phyloP scores from a whole-genome alignment of 1,140 invertebrate species.

The Platyura marginata region DNA sequence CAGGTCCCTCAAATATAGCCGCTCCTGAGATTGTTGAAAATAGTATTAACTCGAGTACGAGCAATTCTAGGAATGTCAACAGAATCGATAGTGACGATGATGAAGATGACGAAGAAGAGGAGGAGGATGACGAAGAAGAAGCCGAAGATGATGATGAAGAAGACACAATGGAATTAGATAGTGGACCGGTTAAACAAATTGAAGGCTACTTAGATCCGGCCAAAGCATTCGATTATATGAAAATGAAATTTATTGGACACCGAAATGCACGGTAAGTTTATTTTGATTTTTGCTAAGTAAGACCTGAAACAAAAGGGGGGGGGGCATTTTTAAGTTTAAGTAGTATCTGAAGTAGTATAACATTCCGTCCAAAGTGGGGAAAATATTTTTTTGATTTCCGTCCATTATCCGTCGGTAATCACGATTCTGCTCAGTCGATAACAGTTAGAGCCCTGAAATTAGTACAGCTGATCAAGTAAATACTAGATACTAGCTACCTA shows the following conservation, averaged over 20 bases:
- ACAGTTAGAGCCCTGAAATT: no score
- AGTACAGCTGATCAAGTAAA: no score
- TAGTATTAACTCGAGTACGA: no score
- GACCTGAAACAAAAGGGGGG: no score
- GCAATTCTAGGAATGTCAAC: background rate
- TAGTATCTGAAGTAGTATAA: no score
- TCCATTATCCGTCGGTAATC: no score
- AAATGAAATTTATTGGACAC: slow-evolving; percentile 59
- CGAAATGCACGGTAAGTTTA: slow-evolving; percentile 48
- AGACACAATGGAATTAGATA: slow-evolving; percentile 6
- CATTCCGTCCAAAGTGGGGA: no score
- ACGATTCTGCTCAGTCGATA: no score
- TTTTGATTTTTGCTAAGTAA: no score
- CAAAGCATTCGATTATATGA: slow-evolving; percentile 27
- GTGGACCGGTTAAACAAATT: background rate
- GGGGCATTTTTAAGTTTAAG: no score
- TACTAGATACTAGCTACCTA: no score
- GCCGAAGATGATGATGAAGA: slow-evolving; percentile 4
- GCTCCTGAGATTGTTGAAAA: background rate
- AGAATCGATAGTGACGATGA: background rate
- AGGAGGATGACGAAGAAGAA: background rate
- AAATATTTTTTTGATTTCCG: no score
- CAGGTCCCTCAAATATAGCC: background rate
- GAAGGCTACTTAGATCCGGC: background rate
- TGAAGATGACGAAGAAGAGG: background rate